Base-by-base conservation (phyloP, 1,140 invertebrate genomes). In the Paralvinella palmiformis region DNA sequence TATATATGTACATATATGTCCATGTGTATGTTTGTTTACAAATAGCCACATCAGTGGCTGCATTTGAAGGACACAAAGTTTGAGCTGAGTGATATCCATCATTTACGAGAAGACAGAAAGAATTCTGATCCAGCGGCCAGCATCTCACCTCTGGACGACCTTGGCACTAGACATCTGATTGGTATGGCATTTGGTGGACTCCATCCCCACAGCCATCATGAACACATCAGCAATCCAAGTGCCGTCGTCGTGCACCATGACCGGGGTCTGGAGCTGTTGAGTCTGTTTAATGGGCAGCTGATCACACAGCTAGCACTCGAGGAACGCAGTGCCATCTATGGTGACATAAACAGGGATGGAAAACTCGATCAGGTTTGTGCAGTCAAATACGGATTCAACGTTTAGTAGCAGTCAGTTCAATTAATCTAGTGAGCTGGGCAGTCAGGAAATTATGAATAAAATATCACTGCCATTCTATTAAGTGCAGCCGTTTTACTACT, bases 161-260 rank as follows among this genome's bases (percentile, higher is more conserved):
- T 64, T 4, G 36, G 45, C 22, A 20, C 15, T 31, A 65, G 76
- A 41, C 74, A 77, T 64, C 64, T 77, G 10, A 59, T 67, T 37
- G 74, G 75, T 1, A 74, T 75, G 65, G 72, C 75, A 20, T 76
- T 76, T 67, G 76, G 76, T n/a, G 75, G 75, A 13, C 73, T 74
- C 1, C 65, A 74, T 37, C 76, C 76, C 20, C 76, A 76, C 63
- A 75, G 68, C 57, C 66, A 70, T 36, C 60, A 67, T 56, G 73
- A 74, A 65, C 74, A 75, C 57, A 64, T 73, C 4, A 27, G 60
- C 17, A 72, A 75, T 52, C 70, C 74, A 6, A 75, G 76, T 56
- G 70, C 69, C 22, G 64, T 77, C 17, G 67, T 75, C 10, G 73
- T 74, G 4, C 72, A 73, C 50, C 71, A 71, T 53, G 71, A 74